Conservation (phyloP, 2,797 vertebrate genomes). For the Danio jaintianensis region DNA sequence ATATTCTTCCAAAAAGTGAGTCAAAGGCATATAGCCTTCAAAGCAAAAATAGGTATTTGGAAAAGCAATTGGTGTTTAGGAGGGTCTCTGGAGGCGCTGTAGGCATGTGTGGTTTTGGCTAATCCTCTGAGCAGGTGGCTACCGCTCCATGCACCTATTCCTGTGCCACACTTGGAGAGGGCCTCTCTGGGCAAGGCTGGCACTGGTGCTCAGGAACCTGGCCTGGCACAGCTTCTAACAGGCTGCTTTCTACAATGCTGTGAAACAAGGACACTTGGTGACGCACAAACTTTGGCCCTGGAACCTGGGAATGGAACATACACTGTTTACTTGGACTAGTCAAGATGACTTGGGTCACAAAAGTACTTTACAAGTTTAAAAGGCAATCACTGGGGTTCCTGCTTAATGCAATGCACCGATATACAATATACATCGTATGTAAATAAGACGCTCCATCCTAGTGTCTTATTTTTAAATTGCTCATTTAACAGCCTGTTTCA, state of each 20-base stretch:
- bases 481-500: constrained; percentile 1
- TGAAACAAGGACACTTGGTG: constrained; percentile 35
- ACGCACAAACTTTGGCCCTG: constrained; percentile 36
- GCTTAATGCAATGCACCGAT: neutral
- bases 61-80: constrained; percentile 24
- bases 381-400: neutral
- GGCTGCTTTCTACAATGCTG: constrained; percentile 24
- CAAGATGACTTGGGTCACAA: neutral
- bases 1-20: neutral
- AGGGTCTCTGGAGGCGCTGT: constrained; percentile 28
- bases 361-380: neutral
- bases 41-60: neutral
- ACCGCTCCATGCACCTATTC: constrained; percentile 46
- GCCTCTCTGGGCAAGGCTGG: constrained; percentile 46
- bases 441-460: neutral
- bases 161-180: constrained; percentile 42
- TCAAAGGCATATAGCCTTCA: neutral
- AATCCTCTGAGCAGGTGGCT: constrained; percentile 61
- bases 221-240: constrained; percentile 26
- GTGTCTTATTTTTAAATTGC: neutral
- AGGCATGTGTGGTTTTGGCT: constrained; percentile 50
- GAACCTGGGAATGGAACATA: constrained; percentile 15
- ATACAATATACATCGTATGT: neutral
- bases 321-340: neutral
- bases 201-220: constrained; percentile 47